Percentiles rank a stretch among this genome's conserved stretches.
Evolutionary conservation across 2,113 vertebrate species (phyloP).

Genomic region (Herpetotheres cachinnans): DNA sequence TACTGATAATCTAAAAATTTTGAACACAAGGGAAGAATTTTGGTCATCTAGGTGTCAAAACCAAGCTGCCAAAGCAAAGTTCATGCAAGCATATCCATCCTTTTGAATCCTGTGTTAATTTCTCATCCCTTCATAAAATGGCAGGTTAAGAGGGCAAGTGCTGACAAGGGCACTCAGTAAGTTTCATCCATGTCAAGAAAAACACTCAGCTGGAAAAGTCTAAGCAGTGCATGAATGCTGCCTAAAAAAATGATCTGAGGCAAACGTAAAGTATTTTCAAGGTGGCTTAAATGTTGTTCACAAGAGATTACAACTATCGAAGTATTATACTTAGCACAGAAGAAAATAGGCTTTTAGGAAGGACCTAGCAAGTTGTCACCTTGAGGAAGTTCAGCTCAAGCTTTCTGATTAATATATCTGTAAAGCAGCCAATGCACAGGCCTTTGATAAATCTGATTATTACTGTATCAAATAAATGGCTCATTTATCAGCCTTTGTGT

Average conservation of each 20-base stretch:
- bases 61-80: background rate
- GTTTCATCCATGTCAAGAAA: background rate
- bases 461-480: slow-evolving; percentile 59
- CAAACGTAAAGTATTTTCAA: background rate
- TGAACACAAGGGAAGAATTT: background rate
- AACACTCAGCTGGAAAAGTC: background rate
- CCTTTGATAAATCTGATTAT: slow-evolving; percentile 67
- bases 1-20: background rate
- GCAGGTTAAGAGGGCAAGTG: background rate
- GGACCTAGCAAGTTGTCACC: background rate
- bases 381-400: slow-evolving; percentile 24
- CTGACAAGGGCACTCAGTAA: background rate
- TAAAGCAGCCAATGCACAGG: background rate
- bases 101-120: background rate
- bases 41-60: background rate
- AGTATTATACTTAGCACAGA: background rate
- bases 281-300: background rate
- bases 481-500: slow-evolving; percentile 59
- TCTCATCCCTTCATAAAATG: background rate
- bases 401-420: slow-evolving; percentile 45
- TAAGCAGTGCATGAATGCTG: background rate
- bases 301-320: background rate
- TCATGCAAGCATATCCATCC: background rate
- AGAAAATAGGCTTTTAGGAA: background rate
- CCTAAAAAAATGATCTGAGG: background rate